Base-by-base conservation (phyloP, 1,140 invertebrate genomes). In the Penaeus indicus region DNA sequence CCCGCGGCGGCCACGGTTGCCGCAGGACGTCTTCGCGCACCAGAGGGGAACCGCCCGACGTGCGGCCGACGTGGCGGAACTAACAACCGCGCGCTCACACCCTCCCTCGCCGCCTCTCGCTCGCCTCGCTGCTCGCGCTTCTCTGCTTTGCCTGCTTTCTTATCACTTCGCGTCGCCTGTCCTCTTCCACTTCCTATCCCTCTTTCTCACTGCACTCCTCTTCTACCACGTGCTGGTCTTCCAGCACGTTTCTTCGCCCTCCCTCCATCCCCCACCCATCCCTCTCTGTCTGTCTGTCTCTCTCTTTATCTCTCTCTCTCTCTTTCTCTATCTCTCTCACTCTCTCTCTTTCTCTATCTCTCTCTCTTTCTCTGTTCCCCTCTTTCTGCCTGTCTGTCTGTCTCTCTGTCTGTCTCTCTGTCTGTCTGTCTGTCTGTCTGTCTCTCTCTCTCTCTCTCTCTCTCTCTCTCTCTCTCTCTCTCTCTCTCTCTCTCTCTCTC, bases 121-220 rank as follows among this genome's bases (percentile, higher is more conserved):
- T 22, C 75, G 21, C 75, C 42, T 54, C 19, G 25, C 78, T 60
- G n/a, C 27, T 32, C 32, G 32, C 32, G 32, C 32, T 38, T 60
- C 78, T 80, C 78, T 80, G n/a, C 25, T n/a, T 80, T 42, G 32
- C 61, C 21, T 22, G 47, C n/a, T 79, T 22, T 42, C 61, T 38
- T 42, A 18, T 38, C 61, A n/a, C 77, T 22, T 25, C 42, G 13
- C 38, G 3, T 27, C 60, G 27, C 38, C 19, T 32, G 47, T 16
- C 38, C 25, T 60, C 38, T 27, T 21, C 75, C 16, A 27, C 5
- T n/a, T 42, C 19, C 77, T 47, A 27, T 79, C 77, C 42, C 77
- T 79, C 77, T 79, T 38, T 79, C 77, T 79, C 42, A 32, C 0
- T 42, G 38, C 7, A 8, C 38, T 42, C 38, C 38, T 42, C 38